Evolutionary conservation across 2,888 invertebrate species (phyloP), one percentile per base, ranked within the genome.

Genomic region (Selenia dentaria): DNA sequence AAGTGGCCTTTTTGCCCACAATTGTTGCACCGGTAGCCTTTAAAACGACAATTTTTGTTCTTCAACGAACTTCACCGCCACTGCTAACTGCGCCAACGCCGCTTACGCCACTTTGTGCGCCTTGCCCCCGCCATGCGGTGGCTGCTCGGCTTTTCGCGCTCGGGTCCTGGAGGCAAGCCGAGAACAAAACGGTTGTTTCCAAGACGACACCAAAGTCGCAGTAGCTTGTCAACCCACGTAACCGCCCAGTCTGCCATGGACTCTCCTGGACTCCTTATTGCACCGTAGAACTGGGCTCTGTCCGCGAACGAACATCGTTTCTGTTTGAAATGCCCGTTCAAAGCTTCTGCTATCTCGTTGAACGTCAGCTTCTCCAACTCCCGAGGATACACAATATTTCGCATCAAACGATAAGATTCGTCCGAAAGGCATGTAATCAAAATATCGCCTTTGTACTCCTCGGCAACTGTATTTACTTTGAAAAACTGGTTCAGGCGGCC

Each of bases 1-100:
- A n/a, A n/a, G n/a, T n/a, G n/a, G 48, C 52, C 52, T 14, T 45
- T 48, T 6, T 11, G 6, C 3, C 49, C 52, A 26, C 52, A n/a
- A n/a, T n/a, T n/a, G n/a, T n/a, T n/a, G n/a, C n/a, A n/a, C n/a
- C n/a, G n/a, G n/a, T n/a, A n/a, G 24, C 16, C 39, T 25, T 42
- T 45, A 33, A 31, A 53, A 10, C 39, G 26, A 32, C 53, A 53
- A 29, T 46, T 49, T 6, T 35, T n/a, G n/a, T n/a, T n/a, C n/a
- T n/a, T n/a, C n/a, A n/a, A n/a, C n/a, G n/a, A n/a, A n/a, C n/a
- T n/a, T n/a, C n/a, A n/a, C n/a, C n/a, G n/a, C n/a, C n/a, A n/a
- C n/a, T n/a, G n/a, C n/a, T n/a, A n/a, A n/a, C n/a, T n/a, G n/a
- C n/a, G n/a, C n/a, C n/a, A n/a, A n/a, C n/a, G n/a, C n/a, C n/a